Evolutionary conservation across 2,797 vertebrate genomes (phyloP).

Genomic region (Pangasius macronema): DNA sequence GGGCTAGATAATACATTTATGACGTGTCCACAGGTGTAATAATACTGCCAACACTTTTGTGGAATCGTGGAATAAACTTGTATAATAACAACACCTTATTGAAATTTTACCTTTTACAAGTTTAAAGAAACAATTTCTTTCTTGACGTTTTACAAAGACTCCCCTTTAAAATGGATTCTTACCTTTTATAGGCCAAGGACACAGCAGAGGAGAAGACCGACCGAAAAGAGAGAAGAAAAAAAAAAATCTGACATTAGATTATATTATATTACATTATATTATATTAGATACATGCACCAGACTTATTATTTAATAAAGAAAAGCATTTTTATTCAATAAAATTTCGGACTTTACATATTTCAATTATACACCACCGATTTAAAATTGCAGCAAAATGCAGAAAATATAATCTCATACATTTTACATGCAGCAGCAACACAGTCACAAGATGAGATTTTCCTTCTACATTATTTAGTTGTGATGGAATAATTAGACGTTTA

Average conservation of each 20-base stretch:
- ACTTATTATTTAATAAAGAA: background rate
- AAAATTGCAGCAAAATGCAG: no score
- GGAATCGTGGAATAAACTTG: background rate
- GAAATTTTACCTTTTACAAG: no score
- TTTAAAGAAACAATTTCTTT: no score
- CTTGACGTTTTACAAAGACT: no score
- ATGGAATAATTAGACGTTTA: conserved; percentile 16
- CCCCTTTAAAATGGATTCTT: conserved; percentile 35
- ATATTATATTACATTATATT: conserved; percentile 5
- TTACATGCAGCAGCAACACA: background rate
- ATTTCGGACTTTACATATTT: background rate
- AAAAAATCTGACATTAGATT: conserved; percentile 42
- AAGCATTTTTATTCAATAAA: background rate
- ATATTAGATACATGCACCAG: background rate
- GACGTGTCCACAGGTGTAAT: background rate
- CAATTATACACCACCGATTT: background rate
- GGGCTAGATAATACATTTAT: background rate
- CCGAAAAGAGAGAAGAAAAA: conserved; percentile 52
- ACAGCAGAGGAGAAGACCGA: conserved; percentile 22
- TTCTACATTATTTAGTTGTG: background rate
- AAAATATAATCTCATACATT: conserved; percentile 1
- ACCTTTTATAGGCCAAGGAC: conserved; percentile 53
- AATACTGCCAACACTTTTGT: background rate
- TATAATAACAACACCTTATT: no score
- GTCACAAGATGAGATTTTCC: background rate